Base-by-base conservation (phyloP, 2,888 invertebrate species). In the Ctenicera cuprea region DNA sequence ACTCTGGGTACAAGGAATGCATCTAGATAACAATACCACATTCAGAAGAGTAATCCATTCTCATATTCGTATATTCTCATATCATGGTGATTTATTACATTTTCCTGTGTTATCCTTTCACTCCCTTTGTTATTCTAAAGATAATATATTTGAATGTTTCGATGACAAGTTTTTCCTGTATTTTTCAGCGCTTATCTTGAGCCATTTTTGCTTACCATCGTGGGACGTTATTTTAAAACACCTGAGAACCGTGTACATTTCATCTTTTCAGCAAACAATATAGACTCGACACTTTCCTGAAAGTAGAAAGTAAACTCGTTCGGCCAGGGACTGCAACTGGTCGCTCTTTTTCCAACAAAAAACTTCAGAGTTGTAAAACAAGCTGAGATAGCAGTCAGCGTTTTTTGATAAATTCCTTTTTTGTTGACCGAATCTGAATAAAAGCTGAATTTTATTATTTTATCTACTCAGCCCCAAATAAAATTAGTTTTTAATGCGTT, bases 41-140 rank as follows among this genome's bases (percentile, higher is more conserved):
- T 54, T 66, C 65, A 66, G 45, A 66, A 38, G 62, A 66, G 54
- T 66, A 66, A 66, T 66, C 65, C 65, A 54, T 66, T 66, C 54
- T 66, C 65, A 38, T 66, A 66, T 64, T 64, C 64, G 33, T 59
- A 59, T 64, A 62, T 64, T 33, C 64, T 64, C 48, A 26, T 48
- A 66, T 66, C 65, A 66, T 54, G 9, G 65, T 66, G 65, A 66
- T 66, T 66, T 66, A 66, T 66, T 52, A 41, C 38, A 66, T 52
- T 66, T 64, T 54, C 64, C 45, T 33, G 26, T 50, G 64, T 64
- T 48, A 64, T 64, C 64, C 48, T 48, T 64, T 64, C 64, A 37
- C 37, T 50, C 50, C 20, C 45, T 45, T 45, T 63, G 63, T 48
- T 50, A 64, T 64, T 50, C 43, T 30, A 22, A n/a, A 33, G 37